Conservation (phyloP, 2,113 vertebrate genomes). For the Electrona antarctica region DNA sequence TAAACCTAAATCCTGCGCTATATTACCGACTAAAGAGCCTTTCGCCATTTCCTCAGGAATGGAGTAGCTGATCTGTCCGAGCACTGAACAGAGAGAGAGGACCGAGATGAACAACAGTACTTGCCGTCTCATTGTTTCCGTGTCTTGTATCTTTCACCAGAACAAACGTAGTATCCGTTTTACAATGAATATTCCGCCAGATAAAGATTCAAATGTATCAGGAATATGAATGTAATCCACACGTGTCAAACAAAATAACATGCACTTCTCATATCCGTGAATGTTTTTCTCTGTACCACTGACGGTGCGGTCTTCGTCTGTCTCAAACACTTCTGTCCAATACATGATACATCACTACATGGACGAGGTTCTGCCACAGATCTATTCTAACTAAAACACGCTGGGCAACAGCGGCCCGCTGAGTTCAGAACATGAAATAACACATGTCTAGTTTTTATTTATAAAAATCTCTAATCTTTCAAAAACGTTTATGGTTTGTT, state of each 20-base stretch:
- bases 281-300: not conserved
- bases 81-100: not conserved
- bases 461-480: too few relatives aligned
- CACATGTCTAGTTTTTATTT: constrained; percentile 21
- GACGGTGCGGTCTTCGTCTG: not conserved
- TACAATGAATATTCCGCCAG: too few relatives aligned
- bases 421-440: constrained; percentile 82
- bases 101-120: too few relatives aligned
- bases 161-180: not conserved
- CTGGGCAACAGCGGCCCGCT: constrained; percentile 89
- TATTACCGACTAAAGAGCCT: constrained; percentile 78
- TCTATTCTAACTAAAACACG: constrained; percentile 16
- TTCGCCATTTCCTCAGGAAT: constrained; percentile 75
- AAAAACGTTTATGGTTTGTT: not conserved
- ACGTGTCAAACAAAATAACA: not conserved
- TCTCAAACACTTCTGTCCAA: not conserved
- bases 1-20: constrained; percentile 74
- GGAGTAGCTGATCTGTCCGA: constrained; percentile 61
- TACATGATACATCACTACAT: not conserved
- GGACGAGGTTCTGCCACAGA: constrained; percentile 17
- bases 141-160: not conserved
- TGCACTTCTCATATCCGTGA: too few relatives aligned
- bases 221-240: not conserved
- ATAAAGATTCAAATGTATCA: not conserved
- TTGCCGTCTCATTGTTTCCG: too few relatives aligned